These are phyloP conservation scores for Nothoprocta perdicaria DNA, from an alignment of 2,113 vertebrate species.

Conservation along the genomic window DNA sequence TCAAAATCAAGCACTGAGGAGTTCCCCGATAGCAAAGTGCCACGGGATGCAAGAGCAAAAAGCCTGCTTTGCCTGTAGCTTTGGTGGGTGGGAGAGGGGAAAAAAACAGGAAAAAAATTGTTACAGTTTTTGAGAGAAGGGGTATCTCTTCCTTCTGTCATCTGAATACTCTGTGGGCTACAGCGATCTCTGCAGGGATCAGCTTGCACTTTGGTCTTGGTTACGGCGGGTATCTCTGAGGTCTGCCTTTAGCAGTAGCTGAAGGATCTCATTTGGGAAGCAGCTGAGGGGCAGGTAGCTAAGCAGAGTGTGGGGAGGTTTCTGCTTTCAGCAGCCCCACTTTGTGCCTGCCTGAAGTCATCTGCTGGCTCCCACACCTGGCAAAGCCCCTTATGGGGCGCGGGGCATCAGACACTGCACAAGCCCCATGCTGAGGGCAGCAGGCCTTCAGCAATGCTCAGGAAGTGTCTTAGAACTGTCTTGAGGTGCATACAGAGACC, in stretches of 20 bases:
- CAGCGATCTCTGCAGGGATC: not conserved
- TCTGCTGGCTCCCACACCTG: not conserved
- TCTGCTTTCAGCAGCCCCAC: not conserved
- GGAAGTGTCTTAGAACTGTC: not conserved
- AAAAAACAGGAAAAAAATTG: not conserved
- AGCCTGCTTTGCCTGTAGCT: not conserved
- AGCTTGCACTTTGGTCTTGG: not conserved
- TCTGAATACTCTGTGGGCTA: not conserved
- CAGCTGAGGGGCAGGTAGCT: not conserved
- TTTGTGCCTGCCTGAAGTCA: not conserved
- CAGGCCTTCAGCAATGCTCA: fast-evolving
- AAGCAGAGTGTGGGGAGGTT: not conserved
- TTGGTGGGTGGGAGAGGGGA: not conserved
- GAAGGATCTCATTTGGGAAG: not conserved
- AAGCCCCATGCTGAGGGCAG: not conserved
- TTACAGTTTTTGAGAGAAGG: too few species aligned
- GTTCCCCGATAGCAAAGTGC: too few species aligned
- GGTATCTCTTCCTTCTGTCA: not conserved
- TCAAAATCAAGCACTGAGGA: too few species aligned
- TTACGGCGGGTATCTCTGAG: not conserved
- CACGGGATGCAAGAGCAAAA: too few species aligned
- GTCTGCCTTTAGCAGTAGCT: not conserved
- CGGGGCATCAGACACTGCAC: not conserved
- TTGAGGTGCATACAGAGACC: not conserved
- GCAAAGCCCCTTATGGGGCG: not conserved